Evolutionary conservation across 2,888 invertebrate species (phyloP).

Genomic region (Phoenoteleia sp.): DNA sequence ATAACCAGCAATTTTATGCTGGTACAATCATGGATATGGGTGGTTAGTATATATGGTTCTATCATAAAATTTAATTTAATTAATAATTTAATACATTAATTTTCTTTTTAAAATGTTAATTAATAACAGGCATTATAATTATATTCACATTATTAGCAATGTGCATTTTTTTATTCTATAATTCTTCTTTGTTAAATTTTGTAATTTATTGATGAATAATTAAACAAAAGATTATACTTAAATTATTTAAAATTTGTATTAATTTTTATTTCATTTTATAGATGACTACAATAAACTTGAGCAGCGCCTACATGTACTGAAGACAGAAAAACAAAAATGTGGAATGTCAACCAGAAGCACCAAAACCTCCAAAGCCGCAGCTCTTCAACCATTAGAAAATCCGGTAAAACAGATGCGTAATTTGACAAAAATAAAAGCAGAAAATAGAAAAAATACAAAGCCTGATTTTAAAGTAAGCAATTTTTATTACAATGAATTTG

Average conservation of each 20-base stretch:
- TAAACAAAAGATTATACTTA: too few species aligned
- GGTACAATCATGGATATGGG: slow-evolving; percentile 8
- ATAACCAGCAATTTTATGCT: slow-evolving; percentile 8
- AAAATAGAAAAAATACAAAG: not conserved
- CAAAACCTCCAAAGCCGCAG: not conserved
- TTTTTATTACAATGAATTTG: too few species aligned
- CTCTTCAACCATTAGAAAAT: not conserved
- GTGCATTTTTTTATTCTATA: too few species aligned
- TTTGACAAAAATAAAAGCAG: not conserved
- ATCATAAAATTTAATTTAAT: too few species aligned
- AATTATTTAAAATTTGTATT: too few species aligned
- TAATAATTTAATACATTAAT: too few species aligned
- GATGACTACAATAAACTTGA: slow-evolving; percentile 4
- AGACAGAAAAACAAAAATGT: slow-evolving; percentile 12
- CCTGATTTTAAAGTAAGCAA: not conserved
- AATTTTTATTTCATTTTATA: not conserved
- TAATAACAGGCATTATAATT: too few species aligned
- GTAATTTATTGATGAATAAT: not conserved
- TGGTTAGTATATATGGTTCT: too few species aligned
- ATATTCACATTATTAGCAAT: too few species aligned
- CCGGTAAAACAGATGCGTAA: not conserved
- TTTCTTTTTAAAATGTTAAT: too few species aligned
- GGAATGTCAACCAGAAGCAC: not conserved
- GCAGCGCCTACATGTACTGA: slow-evolving; percentile 1
- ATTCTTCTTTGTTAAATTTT: not conserved